Evolutionary conservation across 2,888 invertebrate genomes (phyloP), one percentile per base, ranked within the genome.

Genomic region (Orthonevra nobilis): DNA sequence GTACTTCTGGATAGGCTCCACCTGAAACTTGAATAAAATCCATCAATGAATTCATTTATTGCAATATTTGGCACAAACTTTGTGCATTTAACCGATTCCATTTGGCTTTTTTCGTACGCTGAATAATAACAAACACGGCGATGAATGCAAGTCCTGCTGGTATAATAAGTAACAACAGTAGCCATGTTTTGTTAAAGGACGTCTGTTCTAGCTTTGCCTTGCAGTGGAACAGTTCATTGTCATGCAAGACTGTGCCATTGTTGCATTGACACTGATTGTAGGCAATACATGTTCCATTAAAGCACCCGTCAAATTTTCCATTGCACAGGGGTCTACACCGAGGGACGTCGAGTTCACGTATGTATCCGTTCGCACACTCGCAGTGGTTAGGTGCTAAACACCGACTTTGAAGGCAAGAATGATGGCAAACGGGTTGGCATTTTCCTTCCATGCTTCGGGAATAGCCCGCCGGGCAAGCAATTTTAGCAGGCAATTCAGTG

Each of bases 291-390:
- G 42, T 50, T 38, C 75, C 75, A 1, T 30, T 14, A 9, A 63
- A 30, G 36, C 75, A 75, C 2, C 63, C 75, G 15, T 75, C 40
- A 1, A 63, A 44, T 10, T 58, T 42, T 2, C 77, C 70, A 64
- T 72, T 52, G 20, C 77, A 77, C 12, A 64, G 12, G 0, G 77
- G 77, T 6, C 28, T 64, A 7, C 77, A 77, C 12, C 38, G 34
- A 28, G 3, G 17, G 0, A 30, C 7, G 2, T 50, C 20, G 0
- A 40, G 26, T 10, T 72, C 58, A 19, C 12, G 60, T 3, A 34
- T 17, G 2, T 40, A 36, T 3, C 44, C 34, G 1, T 44, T 9
- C 0, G 5, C 1, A 10, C 60, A 60, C 2, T 26, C 34, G 46
- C 60, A 60, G 4, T n/a, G 15, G 4, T 38, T 38, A 3, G 46